These are phyloP conservation scores for Odontomyia ornata DNA, from an alignment of 2,888 invertebrate genomes.

Conservation along the genomic window DNA sequence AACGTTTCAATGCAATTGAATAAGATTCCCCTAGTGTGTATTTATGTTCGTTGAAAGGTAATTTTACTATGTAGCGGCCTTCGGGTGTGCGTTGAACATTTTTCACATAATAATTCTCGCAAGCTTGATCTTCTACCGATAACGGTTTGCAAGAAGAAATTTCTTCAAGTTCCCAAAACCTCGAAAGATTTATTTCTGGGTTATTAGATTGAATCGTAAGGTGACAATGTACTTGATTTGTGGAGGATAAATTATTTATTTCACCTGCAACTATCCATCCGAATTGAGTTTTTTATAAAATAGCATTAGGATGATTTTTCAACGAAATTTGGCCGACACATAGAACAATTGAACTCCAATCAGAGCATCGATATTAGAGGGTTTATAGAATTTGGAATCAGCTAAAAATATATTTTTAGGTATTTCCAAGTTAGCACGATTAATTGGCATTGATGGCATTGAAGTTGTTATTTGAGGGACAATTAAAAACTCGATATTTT, in stretches of 20 bases:
- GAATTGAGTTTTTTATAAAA: not conserved
- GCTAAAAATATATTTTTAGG: too few species aligned
- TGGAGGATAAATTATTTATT: not conserved
- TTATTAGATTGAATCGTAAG: not conserved
- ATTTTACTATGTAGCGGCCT: not conserved
- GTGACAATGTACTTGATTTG: not conserved
- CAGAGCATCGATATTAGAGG: not conserved
- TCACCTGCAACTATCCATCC: not conserved
- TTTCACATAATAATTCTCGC: not conserved
- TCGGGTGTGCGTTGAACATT: not conserved
- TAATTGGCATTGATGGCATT: too few species aligned
- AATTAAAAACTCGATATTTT: too few species aligned
- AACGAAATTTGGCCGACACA: not conserved
- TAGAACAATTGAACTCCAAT: not conserved
- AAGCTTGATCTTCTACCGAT: not conserved
- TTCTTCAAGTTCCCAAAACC: constrained; percentile 7
- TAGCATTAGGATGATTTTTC: not conserved
- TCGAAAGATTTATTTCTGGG: too few species aligned
- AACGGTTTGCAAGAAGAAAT: not conserved
- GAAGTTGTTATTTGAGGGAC: too few species aligned
- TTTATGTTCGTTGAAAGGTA: not conserved
- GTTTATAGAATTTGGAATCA: too few species aligned
- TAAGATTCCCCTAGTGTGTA: not conserved
- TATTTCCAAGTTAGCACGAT: too few species aligned
- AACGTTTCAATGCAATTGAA: not conserved